A percentile compares a stretch with the other conserved stretches of the same genome.
These are phyloP conservation scores for Tetramorium simillimum DNA, from an alignment of 1,140 invertebrate genomes.

Conservation along the genomic window DNA sequence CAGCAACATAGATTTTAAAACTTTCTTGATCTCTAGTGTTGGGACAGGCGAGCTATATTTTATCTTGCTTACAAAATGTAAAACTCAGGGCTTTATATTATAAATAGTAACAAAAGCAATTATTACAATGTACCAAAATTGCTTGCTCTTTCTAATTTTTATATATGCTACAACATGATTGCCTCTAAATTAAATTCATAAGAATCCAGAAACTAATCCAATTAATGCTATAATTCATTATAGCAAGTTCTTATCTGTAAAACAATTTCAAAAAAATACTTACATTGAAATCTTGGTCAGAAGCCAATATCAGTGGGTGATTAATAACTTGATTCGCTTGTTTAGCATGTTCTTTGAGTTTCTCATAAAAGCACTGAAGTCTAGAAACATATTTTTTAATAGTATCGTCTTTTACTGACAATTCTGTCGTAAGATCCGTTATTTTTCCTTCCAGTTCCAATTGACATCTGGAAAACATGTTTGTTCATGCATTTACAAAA, in stretches of 20 bases:
- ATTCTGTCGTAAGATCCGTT: slow-evolving; percentile 65
- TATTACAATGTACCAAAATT: slow-evolving; percentile 1
- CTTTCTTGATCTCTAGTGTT: slow-evolving; percentile 1
- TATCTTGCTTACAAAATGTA: slow-evolving; percentile 17
- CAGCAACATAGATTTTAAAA: slow-evolving; percentile 69
- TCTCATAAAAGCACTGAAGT: slow-evolving; percentile 72
- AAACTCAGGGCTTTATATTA: not conserved
- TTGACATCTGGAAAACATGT: slow-evolving; percentile 68
- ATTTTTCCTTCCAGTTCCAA: slow-evolving; percentile 73
- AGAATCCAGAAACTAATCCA: not conserved
- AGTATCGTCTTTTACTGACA: slow-evolving; percentile 70
- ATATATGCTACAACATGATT: slow-evolving; percentile 62
- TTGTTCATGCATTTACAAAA: not conserved
- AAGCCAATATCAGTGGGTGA: slow-evolving; percentile 31
- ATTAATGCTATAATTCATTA: slow-evolving; percentile 25
- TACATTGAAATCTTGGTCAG: slow-evolving; percentile 70
- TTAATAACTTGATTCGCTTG: slow-evolving; percentile 61
- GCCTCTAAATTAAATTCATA: slow-evolving; percentile 53
- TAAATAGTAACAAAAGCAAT: not conserved
- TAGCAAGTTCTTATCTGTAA: not conserved
- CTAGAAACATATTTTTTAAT: slow-evolving; percentile 68
- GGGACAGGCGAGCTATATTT: not conserved
- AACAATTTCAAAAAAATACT: slow-evolving; percentile 63
- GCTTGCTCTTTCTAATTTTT: not conserved
- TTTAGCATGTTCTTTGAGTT: slow-evolving; percentile 67